A percentile compares a stretch with the other conserved stretches of the same genome.
Conservation (phyloP, 1,140 invertebrate species). For the Drosophila equinoxialis region DNA sequence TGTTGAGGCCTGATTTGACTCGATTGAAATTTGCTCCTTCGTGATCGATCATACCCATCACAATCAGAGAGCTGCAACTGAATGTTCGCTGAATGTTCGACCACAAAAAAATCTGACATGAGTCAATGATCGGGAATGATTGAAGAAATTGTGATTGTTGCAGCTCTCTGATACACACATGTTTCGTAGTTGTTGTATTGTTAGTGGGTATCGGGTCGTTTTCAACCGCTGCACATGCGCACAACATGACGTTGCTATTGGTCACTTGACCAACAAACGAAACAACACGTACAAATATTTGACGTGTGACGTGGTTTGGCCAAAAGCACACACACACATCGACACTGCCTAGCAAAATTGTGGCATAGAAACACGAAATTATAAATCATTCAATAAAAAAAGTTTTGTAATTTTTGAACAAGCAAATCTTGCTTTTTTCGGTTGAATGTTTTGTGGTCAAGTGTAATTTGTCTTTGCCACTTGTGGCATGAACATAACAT, state of each 20-base stretch:
- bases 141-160: too few relatives aligned
- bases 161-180: too few relatives aligned
- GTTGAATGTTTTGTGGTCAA: slow-evolving; percentile 15
- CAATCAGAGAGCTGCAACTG: too few relatives aligned
- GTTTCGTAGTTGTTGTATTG: slow-evolving; percentile 31
- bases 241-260: slow-evolving; percentile 64
- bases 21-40: too few relatives aligned
- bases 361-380: neutral
- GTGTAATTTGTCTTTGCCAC: slow-evolving; percentile 65
- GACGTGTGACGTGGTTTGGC: slow-evolving; percentile 71
- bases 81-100: too few relatives aligned
- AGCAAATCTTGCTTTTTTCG: neutral
- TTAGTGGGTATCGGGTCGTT: slow-evolving; percentile 53
- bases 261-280: slow-evolving; percentile 78
- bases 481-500: slow-evolving; percentile 65
- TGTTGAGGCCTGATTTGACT: too few relatives aligned
- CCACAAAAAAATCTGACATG: too few relatives aligned
- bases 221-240: slow-evolving; percentile 68
- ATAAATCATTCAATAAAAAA: neutral
- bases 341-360: slow-evolving; percentile 38
- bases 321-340: slow-evolving; percentile 28
- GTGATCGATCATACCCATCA: too few relatives aligned
- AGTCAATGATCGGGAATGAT: too few relatives aligned
- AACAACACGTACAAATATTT: slow-evolving; percentile 76
- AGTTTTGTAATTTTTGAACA: neutral